Percentiles rank a stretch among this genome's conserved stretches.
phyloP scores from a whole-genome alignment of 2,888 invertebrate species.

The Octonoba sinensis region DNA sequence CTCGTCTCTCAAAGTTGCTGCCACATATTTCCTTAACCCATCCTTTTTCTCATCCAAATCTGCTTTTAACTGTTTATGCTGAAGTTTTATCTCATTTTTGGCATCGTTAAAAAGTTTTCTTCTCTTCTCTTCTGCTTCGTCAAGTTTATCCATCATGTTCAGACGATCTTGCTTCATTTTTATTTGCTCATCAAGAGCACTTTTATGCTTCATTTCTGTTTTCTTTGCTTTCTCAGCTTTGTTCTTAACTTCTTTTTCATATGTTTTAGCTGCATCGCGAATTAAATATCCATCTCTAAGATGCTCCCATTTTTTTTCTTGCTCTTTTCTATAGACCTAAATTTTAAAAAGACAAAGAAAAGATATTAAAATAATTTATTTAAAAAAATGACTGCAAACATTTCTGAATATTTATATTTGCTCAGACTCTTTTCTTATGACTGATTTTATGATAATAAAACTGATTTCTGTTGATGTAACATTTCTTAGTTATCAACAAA shows the following conservation, averaged over 20 bases:
- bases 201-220: constrained; percentile 15
- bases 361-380: neutral
- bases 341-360: neutral
- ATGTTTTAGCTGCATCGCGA: constrained; percentile 9
- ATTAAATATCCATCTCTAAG: constrained; percentile 32
- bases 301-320: constrained; percentile 34
- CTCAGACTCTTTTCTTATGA: too few relatives aligned
- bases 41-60: constrained; percentile 22
- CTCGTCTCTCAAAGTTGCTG: constrained; percentile 18
- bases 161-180: neutral
- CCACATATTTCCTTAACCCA: neutral
- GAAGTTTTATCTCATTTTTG: constrained; percentile 27
- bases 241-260: neutral
- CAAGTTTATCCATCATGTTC: constrained; percentile 21
- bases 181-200: constrained; percentile 22
- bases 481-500: too few relatives aligned
- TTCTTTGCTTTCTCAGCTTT: neutral
- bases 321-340: constrained; percentile 14
- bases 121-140: constrained; percentile 35
- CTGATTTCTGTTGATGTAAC: too few relatives aligned
- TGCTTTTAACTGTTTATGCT: constrained; percentile 29
- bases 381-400: neutral
- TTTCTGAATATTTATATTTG: neutral
- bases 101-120: constrained; percentile 36
- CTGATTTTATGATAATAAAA: too few relatives aligned